Base-by-base conservation (phyloP, 1,140 invertebrate genomes). In the Aphidius gifuensis region DNA sequence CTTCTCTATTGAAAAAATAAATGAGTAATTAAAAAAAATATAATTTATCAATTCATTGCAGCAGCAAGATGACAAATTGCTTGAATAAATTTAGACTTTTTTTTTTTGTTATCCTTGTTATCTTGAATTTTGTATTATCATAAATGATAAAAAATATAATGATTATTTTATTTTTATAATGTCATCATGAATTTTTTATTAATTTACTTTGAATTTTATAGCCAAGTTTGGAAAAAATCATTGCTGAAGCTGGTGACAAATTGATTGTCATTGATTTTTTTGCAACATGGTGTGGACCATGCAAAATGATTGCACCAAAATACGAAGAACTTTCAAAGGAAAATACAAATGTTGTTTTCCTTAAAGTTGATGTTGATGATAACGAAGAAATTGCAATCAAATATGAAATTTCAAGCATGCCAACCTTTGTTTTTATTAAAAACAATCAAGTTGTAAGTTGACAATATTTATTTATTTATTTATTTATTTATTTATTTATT, bases 401-500 rank as follows among this genome's bases (percentile, higher is more conserved):
- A 60, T 95, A 94, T 79, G 85, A 89, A 66, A 89, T 97, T 68
- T 84, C 84, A 65, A 92, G 91, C 55, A 96, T 97, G 94, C 95
- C 95, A 49, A 97, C 94, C 1, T 97, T 97, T 77, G 78, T 96
- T 32, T 95, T 96, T 77, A 82, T 96, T 65, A 96, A 94, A 80
- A 87, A 88, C 69, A 81, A 83, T 44, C 71, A 86, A 73, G 85
- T 87, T 75, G 83, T 89, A 79, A 73, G 73, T 70, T 6, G 7
- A 39, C 3, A 9, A 6, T 44, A 44, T 44, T 44, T 44, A 66
- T 68, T 7, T n/a, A 23, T 54, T 59, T 8, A 58, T 42, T 43
- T 49, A 49, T 64, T 39, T 55, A 4, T 5, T 43, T n/a, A 16
- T 5, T 43, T n/a, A 5, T 11, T 43, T 43, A 11, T 16, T 16